Conservation (phyloP, 2,113 vertebrate genomes). For the Zapornia atra region DNA sequence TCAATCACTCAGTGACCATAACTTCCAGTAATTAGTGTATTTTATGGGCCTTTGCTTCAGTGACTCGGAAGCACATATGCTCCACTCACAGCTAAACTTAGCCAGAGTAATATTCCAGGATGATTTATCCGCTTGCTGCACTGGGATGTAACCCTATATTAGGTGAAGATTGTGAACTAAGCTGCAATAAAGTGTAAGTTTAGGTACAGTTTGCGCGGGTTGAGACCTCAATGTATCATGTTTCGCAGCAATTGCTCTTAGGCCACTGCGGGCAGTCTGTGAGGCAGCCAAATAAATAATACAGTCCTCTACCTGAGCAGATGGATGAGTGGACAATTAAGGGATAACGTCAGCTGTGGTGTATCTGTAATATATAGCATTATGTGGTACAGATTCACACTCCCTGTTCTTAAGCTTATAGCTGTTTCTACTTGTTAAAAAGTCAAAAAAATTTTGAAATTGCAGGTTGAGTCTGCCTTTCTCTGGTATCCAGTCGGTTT, state of each 20-base stretch:
- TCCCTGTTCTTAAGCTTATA: background rate
- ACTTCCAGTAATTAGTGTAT: constrained; percentile 90
- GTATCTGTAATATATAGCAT: background rate
- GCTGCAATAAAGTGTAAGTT: constrained; percentile 85
- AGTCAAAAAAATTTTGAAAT: background rate
- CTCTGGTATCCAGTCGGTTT: background rate
- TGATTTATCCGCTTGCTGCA: constrained; percentile 85
- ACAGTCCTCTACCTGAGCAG: background rate
- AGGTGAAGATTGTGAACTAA: constrained; percentile 79
- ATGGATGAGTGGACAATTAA: background rate
- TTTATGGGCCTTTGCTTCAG: constrained; percentile 86
- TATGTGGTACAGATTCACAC: background rate
- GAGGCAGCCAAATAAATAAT: constrained; percentile 71
- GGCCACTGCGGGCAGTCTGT: constrained; percentile 35
- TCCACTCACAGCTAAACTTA: constrained; percentile 81
- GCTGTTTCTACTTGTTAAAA: background rate
- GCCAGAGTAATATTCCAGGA: constrained; percentile 79
- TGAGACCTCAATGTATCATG: constrained; percentile 80
- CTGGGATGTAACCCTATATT: constrained; percentile 82
- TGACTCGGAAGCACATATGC: constrained; percentile 83
- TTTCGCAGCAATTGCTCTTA: constrained; percentile 55
- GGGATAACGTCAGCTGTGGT: constrained; percentile 10
- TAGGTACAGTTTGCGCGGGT: constrained; percentile 83
- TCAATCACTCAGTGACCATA: constrained; percentile 91
- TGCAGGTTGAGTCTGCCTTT: background rate